Evolutionary conservation across 2,888 invertebrate species (phyloP).

Genomic region (Ophion ellenae): DNA sequence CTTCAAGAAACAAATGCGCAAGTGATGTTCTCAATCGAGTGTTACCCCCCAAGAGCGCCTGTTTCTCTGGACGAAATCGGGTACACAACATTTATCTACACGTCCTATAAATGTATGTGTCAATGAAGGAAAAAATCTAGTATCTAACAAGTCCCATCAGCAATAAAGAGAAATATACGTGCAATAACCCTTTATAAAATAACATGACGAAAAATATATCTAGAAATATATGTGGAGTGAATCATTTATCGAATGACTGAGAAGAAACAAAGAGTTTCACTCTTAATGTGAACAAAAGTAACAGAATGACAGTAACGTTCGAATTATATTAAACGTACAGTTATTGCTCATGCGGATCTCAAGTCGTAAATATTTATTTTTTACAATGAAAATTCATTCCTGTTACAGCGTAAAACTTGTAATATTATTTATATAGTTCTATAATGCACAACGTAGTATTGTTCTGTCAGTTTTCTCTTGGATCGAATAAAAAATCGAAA

Average conservation of each 20-base stretch:
- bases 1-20: neutral
- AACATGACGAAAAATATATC: conserved; percentile 44
- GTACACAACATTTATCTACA: conserved; percentile 41
- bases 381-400: conserved; percentile 40
- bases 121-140: conserved; percentile 55
- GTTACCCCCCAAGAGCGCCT: neutral
- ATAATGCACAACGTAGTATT: conserved; percentile 4
- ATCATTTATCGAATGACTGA: conserved; percentile 30
- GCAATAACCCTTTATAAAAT: conserved; percentile 74
- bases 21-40: conserved; percentile 7
- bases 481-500: conserved; percentile 34
- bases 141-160: conserved; percentile 72
- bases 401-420: conserved; percentile 14
- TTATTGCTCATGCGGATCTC: conserved; percentile 47
- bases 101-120: conserved; percentile 54
- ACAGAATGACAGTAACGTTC: neutral
- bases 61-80: conserved; percentile 41
- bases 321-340: conserved; percentile 26
- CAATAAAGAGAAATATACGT: conserved; percentile 79
- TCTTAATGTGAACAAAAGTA: conserved; percentile 21
- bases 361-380: conserved; percentile 44
- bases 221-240: conserved; percentile 18
- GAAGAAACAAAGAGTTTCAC: conserved; percentile 12
- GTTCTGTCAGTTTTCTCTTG: neutral
- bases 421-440: conserved; percentile 46